phyloP scores from a whole-genome alignment of 2,113 vertebrate species.

The Ammodytes dubius region DNA sequence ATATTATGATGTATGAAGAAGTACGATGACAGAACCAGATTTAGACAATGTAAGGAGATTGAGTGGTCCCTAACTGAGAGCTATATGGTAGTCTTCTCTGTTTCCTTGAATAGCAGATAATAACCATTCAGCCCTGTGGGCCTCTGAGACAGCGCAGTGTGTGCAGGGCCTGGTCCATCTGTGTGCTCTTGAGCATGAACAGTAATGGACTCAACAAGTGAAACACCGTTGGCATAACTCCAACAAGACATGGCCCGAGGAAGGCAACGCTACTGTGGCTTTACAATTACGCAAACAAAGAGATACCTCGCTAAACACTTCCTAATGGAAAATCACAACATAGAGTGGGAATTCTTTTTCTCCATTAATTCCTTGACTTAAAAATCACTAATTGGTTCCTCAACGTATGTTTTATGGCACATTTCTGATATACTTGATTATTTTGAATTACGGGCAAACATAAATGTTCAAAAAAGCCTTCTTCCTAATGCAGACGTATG shows the following conservation, averaged over 20 bases:
- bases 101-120: conserved; percentile 58
- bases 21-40: not conserved
- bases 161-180: conserved; percentile 43
- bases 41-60: conserved; percentile 4
- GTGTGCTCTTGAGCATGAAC: conserved; percentile 47
- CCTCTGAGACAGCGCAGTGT: conserved; percentile 50
- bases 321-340: conserved; percentile 74
- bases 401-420: conserved; percentile 40
- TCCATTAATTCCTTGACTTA: conserved; percentile 48
- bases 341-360: conserved; percentile 19
- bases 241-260: conserved; percentile 75
- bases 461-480: not conserved
- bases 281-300: conserved; percentile 81
- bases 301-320: conserved; percentile 78
- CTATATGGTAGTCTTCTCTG: conserved; percentile 49
- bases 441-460: not conserved
- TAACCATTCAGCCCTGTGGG: conserved; percentile 50
- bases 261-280: conserved; percentile 68
- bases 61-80: conserved; percentile 25
- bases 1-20: not conserved
- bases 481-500: not conserved
- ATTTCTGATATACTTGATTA: not conserved
- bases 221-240: conserved; percentile 77
- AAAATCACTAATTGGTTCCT: conserved; percentile 78
- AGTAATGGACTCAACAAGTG: conserved; percentile 71